Evolutionary conservation across 2,888 invertebrate genomes (phyloP).

Genomic region (Idaea aversata): DNA sequence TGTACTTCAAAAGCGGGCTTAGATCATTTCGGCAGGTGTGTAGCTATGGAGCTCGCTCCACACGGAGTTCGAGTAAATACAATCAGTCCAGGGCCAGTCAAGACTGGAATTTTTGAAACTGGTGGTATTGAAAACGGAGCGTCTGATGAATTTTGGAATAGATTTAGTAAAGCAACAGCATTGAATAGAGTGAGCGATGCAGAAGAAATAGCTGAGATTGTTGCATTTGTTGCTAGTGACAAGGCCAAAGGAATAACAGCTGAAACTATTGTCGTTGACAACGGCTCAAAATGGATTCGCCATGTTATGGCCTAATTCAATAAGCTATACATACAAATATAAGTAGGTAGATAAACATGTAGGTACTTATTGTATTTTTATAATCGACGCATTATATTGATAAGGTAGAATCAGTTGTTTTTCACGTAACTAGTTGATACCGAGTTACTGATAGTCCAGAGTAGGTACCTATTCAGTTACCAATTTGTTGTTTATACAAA

Average conservation of each 20-base stretch:
- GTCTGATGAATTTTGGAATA: slow-evolving; percentile 73
- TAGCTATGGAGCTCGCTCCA: slow-evolving; percentile 87
- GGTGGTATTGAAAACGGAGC: slow-evolving; percentile 43
- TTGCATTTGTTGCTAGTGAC: slow-evolving; percentile 93
- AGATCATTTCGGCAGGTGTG: slow-evolving; percentile 92
- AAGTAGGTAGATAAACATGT: not conserved
- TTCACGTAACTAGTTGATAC: not conserved
- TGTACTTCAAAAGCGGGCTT: slow-evolving; percentile 57
- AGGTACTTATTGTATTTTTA: not conserved
- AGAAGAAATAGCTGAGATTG: slow-evolving; percentile 91
- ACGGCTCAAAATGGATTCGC: slow-evolving; percentile 14
- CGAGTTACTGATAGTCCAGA: not conserved
- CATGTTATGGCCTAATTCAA: not conserved
- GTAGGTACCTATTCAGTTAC: not conserved
- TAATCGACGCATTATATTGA: not conserved
- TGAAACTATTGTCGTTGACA: slow-evolving; percentile 45
- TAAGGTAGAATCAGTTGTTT: not conserved
- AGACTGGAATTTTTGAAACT: slow-evolving; percentile 42
- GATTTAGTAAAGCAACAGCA: slow-evolving; percentile 88
- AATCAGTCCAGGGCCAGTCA: slow-evolving; percentile 92
- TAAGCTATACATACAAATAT: not conserved
- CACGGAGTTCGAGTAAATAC: slow-evolving; percentile 89
- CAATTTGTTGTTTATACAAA: too few species aligned
- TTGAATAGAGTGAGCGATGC: slow-evolving; percentile 89
- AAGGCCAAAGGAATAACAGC: slow-evolving; percentile 94